Evolutionary conservation across 2,888 invertebrate genomes (phyloP), one percentile per base, ranked within the genome.

Genomic region (Zaprionus bogoriensis): DNA sequence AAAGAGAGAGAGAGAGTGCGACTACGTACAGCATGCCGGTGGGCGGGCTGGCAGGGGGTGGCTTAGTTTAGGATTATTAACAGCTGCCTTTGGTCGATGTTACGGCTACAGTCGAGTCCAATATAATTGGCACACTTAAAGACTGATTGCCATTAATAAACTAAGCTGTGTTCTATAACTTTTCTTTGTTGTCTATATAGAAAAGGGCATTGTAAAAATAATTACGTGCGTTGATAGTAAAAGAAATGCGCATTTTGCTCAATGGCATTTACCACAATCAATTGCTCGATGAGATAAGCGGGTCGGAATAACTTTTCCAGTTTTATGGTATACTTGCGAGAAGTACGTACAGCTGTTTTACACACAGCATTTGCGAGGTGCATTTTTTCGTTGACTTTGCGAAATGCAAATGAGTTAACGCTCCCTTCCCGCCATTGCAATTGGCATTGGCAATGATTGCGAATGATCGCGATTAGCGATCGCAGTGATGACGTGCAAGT

Each of bases 51-150:
- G 12, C 50, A 32, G 48, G 47, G 63, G 58, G 44, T 44, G 44
- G 23, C 32, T 54, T 25, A 23, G 58, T 44, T 46, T 52, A 38
- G 57, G 20, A 53, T 57, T 60, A 63, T 59, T 57, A 64, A 54
- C 71, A 63, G 50, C 63, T 68, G 69, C 61, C n/a, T n/a, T n/a
- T n/a, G n/a, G n/a, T n/a, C n/a, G n/a, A n/a, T n/a, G n/a, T n/a
- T 47, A 14, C 54, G 25, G 23, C 32, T 9, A 52, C 53, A 73
- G 42, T 51, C 4, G 17, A 22, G 20, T 42, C 32, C 38, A 17
- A 41, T 32, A 42, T 12, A 47, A 39, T 41, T 12, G 48, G 19
- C 25, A 32, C 7, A 36, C 50, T 7, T 4, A 3, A 14, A 25
- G 25, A 36, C 2, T 17, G 17, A 9, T 36, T 7, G 12, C 14